Percentiles rank a stretch among this genome's conserved stretches.
phyloP scores from a whole-genome alignment of 1,140 invertebrate species.

The Camponotus pennsylvanicus region DNA sequence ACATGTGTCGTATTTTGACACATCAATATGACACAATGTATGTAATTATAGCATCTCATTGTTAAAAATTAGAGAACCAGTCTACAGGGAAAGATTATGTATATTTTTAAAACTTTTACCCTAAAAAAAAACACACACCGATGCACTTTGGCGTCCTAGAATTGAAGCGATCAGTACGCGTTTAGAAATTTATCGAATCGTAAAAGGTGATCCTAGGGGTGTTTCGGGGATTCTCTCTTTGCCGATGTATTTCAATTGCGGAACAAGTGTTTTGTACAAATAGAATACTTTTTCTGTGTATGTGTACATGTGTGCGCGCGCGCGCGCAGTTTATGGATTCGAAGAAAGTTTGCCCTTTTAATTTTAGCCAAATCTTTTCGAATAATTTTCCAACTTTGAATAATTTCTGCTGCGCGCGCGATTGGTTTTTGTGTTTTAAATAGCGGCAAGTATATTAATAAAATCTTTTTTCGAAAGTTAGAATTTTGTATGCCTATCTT shows the following conservation, averaged over 20 bases:
- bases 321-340: no score
- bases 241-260: constrained; percentile 66
- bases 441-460: not conserved
- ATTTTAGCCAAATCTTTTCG: not conserved
- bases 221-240: constrained; percentile 47
- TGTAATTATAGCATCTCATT: no score
- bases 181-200: constrained; percentile 2
- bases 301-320: not conserved
- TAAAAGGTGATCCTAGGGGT: constrained; percentile 47
- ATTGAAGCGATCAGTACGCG: not conserved
- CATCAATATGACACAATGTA: no score
- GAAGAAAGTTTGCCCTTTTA: no score
- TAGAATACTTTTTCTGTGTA: not conserved
- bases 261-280: constrained; percentile 2
- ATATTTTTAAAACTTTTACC: no score
- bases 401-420: not conserved
- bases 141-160: not conserved
- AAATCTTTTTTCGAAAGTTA: not conserved
- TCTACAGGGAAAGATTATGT: no score
- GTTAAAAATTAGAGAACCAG: no score
- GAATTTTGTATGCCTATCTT: constrained; percentile 20
- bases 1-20: no score
- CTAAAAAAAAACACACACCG: no score
- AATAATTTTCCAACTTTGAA: not conserved
- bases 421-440: no score